These are phyloP conservation scores for Pimpla rufipes DNA, from an alignment of 2,888 invertebrate genomes.

Conservation along the genomic window DNA sequence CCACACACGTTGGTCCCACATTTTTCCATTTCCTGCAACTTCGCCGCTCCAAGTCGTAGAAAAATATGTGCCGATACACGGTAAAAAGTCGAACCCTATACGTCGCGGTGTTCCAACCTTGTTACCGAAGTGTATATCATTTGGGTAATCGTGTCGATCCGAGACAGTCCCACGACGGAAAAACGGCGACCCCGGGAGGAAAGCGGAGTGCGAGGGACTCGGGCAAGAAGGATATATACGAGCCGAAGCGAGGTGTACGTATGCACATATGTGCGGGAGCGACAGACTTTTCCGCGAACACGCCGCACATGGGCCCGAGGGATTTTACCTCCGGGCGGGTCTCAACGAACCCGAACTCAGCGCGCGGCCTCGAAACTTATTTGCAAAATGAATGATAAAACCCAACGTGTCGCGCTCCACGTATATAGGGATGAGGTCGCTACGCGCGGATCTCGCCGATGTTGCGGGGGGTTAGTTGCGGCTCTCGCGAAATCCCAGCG, in stretches of 20 bases:
- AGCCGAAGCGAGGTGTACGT: neutral
- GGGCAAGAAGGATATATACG: constrained; percentile 2
- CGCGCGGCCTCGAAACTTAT: constrained; percentile 52
- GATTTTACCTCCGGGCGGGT: constrained; percentile 35
- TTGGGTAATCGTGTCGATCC: constrained; percentile 1
- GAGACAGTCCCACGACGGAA: constrained; percentile 7
- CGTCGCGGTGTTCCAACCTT: neutral
- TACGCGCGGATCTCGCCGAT: constrained; percentile 6
- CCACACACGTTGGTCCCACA: no score
- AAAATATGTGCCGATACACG: neutral
- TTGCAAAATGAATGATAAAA: constrained; percentile 64
- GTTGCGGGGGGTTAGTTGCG: constrained; percentile 1
- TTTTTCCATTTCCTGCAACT: no score
- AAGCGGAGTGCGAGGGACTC: constrained; percentile 7
- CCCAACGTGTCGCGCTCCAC: constrained; percentile 17
- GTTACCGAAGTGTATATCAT: neutral
- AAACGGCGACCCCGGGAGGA: neutral
- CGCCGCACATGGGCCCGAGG: constrained; percentile 41
- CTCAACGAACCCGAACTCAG: constrained; percentile 53
- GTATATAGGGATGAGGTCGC: neutral
- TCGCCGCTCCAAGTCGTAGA: no score
- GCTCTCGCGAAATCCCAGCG: constrained; percentile 38
- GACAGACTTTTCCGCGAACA: constrained; percentile 41
- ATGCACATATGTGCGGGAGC: neutral
- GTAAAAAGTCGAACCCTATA: neutral